Evolutionary conservation across 2,113 vertebrate genomes (phyloP).

Genomic region (Chrysemys picta): DNA sequence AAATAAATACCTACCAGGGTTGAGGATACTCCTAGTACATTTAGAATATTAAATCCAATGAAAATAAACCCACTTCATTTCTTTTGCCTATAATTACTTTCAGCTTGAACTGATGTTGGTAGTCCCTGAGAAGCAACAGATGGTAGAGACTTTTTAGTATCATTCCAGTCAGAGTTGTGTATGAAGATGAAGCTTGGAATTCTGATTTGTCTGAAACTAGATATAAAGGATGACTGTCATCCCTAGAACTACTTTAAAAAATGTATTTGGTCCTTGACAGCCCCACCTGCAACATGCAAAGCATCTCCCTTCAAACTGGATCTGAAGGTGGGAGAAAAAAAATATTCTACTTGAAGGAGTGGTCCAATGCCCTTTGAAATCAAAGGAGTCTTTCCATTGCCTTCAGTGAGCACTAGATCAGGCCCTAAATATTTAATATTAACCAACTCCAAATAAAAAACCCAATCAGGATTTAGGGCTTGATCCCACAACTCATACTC

Average conservation of each 20-base stretch:
- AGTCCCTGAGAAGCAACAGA: not conserved
- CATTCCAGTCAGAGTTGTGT: not conserved
- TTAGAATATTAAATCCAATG: not conserved
- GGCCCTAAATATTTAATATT: not conserved
- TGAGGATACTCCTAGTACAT: not conserved
- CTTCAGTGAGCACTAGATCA: not conserved
- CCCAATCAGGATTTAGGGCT: not conserved
- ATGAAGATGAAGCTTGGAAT: not conserved
- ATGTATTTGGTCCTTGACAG: not conserved
- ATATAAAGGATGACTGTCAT: not conserved
- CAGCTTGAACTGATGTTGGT: not conserved
- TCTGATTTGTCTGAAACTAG: not conserved
- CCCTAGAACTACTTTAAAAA: not conserved
- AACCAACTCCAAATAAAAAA: not conserved
- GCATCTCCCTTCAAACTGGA: not conserved
- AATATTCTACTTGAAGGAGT: not conserved
- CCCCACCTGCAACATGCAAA: not conserved
- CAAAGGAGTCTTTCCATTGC: not conserved
- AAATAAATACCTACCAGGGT: not conserved
- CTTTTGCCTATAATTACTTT: not conserved
- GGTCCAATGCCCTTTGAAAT: not conserved
- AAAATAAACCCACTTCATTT: constrained; percentile 11
- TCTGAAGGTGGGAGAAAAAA: not conserved
- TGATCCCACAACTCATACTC: not conserved
- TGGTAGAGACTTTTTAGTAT: not conserved